Conservation (phyloP, 1,140 invertebrate species). For the Eufriesea mexicana region DNA sequence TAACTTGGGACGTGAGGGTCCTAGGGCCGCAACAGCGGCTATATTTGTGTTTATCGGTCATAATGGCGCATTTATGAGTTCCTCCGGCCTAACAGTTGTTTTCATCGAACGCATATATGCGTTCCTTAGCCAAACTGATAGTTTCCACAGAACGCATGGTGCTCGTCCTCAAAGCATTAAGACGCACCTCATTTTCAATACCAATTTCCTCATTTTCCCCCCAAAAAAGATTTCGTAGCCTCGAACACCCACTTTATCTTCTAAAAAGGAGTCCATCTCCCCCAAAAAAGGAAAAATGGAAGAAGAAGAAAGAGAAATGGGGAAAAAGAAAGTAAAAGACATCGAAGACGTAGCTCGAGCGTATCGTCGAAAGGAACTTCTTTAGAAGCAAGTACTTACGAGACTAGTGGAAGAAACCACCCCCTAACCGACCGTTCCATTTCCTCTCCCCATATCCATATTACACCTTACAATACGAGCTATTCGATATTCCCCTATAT, state of each 20-base stretch:
- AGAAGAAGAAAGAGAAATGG: no score
- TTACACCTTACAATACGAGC: constrained; percentile 41
- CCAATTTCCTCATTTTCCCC: not conserved
- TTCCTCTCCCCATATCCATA: constrained; percentile 14
- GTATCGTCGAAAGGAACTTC: not conserved
- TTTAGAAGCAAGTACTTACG: not conserved
- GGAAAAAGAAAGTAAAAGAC: not conserved
- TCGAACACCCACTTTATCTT: not conserved
- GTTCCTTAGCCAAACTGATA: no score
- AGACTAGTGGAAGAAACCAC: not conserved
- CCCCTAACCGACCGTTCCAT: constrained; percentile 9
- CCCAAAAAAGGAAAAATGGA: no score
- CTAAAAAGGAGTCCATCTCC: not conserved
- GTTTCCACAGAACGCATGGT: no score
- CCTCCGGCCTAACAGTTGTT: no score
- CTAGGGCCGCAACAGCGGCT: no score
- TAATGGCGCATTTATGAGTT: no score
- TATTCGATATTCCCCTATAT: constrained; percentile 36
- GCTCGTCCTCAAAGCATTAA: not conserved
- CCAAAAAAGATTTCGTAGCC: not conserved
- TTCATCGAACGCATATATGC: no score
- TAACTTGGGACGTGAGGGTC: no score
- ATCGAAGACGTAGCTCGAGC: not conserved
- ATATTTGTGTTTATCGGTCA: no score
- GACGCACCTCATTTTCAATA: not conserved